Evolutionary conservation across 2,888 invertebrate species (phyloP), one percentile per base, ranked within the genome.

Genomic region (Clepsis dumicolana): DNA sequence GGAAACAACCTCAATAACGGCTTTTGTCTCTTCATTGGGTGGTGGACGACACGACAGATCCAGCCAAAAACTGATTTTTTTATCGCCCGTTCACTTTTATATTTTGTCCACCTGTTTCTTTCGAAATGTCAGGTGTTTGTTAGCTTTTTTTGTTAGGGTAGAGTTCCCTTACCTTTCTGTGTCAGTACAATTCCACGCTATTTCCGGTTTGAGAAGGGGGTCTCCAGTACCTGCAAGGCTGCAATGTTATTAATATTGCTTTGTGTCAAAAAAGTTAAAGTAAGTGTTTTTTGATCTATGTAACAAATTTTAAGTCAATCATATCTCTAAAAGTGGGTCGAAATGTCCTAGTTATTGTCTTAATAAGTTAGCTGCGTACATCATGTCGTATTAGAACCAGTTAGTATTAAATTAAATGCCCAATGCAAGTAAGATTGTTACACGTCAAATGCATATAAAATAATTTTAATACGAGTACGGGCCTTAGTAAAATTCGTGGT

Each of bases 121-220:
- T 18, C 12, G 16, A 48, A 48, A 44, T 44, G 44, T 44, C 44
- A 53, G 8, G 10, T 54, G 29, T 16, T 29, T 21, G 25, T 12
- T 25, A 25, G 18, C 12, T 32, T 56, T 56, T 32, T 56, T 32
- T 27, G n/a, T n/a, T 18, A 27, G 35, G 35, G 64, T 41, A n/a
- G 56, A 56, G 64, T 35, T 52, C 59, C 60, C 60, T 41, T 29
- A 59, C 35, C 50, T 25, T 35, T 35, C 57, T 35, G 29, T 60
- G 41, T 41, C 60, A 21, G 41, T 38, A 50, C 52, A 48, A 57
- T 57, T 57, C 24, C 25, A 52, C 62, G 21, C 50, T 25, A 25
- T 44, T 53, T 60, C 65, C 65, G 59, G 65, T 29, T n/a, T 50
- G 25, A 18, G 32, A 53, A 52, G 21, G 48, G 65, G 8, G 21